phyloP scores from a whole-genome alignment of 2,888 invertebrate genomes.

The Hirudinaria manillensis region DNA sequence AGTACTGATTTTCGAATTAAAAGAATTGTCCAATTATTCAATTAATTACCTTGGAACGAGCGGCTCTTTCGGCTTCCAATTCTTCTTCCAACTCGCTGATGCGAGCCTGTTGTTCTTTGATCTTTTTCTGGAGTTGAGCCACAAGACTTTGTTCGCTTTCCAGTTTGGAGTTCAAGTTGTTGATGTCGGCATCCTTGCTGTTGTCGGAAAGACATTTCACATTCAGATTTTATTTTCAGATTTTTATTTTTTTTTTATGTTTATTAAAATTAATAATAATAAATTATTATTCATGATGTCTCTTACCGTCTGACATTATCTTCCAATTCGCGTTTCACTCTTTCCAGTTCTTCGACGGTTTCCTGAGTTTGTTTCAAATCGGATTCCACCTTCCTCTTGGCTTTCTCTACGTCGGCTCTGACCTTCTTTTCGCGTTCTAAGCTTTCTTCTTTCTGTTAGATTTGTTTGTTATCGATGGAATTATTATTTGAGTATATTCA shows the following conservation, averaged over 20 bases:
- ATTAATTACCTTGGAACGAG: constrained; percentile 70
- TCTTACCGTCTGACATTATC: constrained; percentile 46
- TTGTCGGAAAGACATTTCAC: not conserved
- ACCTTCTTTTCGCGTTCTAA: constrained; percentile 99
- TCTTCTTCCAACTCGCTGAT: constrained; percentile 99
- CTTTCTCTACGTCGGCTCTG: constrained; percentile 91
- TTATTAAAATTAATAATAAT: no score
- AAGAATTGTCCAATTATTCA: not conserved
- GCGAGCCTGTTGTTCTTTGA: constrained; percentile 94
- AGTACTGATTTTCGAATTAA: no score
- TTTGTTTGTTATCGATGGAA: not conserved
- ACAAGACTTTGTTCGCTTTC: constrained; percentile 98
- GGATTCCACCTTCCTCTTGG: constrained; percentile 96
- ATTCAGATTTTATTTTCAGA: not conserved
- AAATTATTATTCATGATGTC: not conserved
- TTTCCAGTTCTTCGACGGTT: constrained; percentile 54
- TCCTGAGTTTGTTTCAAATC: constrained; percentile 75
- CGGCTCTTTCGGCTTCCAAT: constrained; percentile 96
- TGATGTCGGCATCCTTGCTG: constrained; percentile 96
- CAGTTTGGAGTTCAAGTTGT: constrained; percentile 82
- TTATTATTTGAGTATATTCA: not conserved
- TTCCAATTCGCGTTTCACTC: constrained; percentile 52
- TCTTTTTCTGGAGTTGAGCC: constrained; percentile 94
- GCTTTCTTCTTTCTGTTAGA: constrained; percentile 76
- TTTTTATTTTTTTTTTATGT: not conserved